Evolutionary conservation across 2,113 vertebrate genomes (phyloP), one percentile per base, ranked within the genome.

Genomic region (Elephas maximus): DNA sequence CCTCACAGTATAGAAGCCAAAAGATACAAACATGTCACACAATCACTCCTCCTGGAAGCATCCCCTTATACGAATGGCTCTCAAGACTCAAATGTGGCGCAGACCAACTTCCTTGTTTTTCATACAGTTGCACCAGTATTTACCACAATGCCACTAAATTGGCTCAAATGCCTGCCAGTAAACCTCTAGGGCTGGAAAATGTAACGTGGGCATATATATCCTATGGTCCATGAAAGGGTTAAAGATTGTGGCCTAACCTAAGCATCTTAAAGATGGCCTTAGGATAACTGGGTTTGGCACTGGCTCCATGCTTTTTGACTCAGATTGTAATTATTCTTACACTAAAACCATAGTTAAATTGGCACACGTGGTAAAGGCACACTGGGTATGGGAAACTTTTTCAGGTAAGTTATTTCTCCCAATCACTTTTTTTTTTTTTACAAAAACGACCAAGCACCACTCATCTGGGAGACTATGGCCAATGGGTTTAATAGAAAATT

Each of bases 251-350:
- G 26, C 33, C 74, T 9, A 87, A 51, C 81, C 48, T 57, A 60
- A 76, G 78, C 77, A 88, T 95, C 69, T 69, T 90, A 41, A 88
- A 78, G 67, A n/a, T 91, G 60, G 44, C 11, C 28, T 12, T 12
- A 45, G 44, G 26, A 78, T 69, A 51, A 82, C 60, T 93, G 45
- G 74, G 18, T 94, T 94, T 37, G 91, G 28, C 76, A 33, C 92
- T 91, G 28, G 91, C 17, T 96, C n/a, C 20, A 62, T 44, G 53
- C n/a, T 92, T 53, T 77, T 80, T n/a, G 84, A 84, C 90, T 93
- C 73, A 85, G 88, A 78, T 95, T 97, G 73, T 69, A 95, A 65
- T 88, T 92, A 92, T 91, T 80, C 37, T 76, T 89, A 91, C 82
- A 91, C 48, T 93, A 88, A 90, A 96, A 60, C 21, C 95, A 95